These are phyloP conservation scores for Pollenia griseotomentosa DNA, from an alignment of 2,888 invertebrate species.

Conservation along the genomic window DNA sequence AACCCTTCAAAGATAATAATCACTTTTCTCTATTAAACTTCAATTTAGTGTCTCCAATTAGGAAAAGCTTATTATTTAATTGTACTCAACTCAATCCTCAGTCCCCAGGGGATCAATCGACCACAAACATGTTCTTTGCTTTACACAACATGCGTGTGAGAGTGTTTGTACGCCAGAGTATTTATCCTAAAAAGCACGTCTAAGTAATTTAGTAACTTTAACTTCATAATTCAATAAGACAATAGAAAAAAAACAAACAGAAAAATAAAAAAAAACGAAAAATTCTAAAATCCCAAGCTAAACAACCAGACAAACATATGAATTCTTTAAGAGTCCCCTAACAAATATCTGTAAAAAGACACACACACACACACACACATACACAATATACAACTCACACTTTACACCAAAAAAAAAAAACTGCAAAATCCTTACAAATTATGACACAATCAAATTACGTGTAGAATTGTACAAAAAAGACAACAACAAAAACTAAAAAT, in stretches of 20 bases:
- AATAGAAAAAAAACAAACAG: slow-evolving; percentile 80
- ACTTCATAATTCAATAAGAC: slow-evolving; percentile 83
- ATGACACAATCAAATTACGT: slow-evolving; percentile 73
- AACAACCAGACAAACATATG: slow-evolving; percentile 12
- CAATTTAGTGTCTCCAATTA: slow-evolving; percentile 53
- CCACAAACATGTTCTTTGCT: slow-evolving; percentile 40
- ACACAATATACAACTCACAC: slow-evolving; percentile 8
- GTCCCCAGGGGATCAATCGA: slow-evolving; percentile 54
- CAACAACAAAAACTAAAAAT: background rate
- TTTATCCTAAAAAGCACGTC: slow-evolving; percentile 76
- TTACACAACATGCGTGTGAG: background rate
- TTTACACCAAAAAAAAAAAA: background rate
- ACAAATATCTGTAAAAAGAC: background rate
- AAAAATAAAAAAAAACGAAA: slow-evolving; percentile 75
- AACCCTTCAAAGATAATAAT: background rate
- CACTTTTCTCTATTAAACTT: slow-evolving; percentile 5
- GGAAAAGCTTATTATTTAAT: slow-evolving; percentile 48
- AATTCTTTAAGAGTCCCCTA: no score
- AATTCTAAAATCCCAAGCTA: slow-evolving; percentile 29
- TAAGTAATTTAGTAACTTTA: slow-evolving; percentile 78
- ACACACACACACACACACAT: slow-evolving; percentile 5
- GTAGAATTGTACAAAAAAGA: slow-evolving; percentile 50
- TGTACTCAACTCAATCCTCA: slow-evolving; percentile 7
- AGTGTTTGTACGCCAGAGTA: background rate
- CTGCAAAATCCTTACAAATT: slow-evolving; percentile 72